phyloP scores from a whole-genome alignment of 2,797 vertebrate species.

The Simalia tracyae region DNA sequence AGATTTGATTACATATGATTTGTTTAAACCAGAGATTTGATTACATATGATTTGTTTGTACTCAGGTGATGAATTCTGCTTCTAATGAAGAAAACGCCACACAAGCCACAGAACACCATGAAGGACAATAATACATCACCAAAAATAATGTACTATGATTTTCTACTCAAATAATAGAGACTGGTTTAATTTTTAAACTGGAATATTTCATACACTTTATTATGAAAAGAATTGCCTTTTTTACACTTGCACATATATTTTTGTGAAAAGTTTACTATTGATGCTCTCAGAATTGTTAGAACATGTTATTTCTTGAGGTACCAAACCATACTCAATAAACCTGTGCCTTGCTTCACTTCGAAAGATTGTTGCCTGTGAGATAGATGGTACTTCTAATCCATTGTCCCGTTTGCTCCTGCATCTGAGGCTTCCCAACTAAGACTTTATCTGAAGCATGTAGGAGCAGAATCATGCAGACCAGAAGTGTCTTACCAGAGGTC shows the following conservation, averaged over 20 bases:
- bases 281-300: conserved; percentile 59
- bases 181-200: conserved; percentile 55
- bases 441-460: conserved; percentile 43
- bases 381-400: conserved; percentile 58
- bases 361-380: conserved; percentile 71
- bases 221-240: conserved; percentile 57
- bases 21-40: not conserved
- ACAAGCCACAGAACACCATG: conserved; percentile 58
- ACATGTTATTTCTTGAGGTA: conserved; percentile 62
- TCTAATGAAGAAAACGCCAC: conserved; percentile 73
- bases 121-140: conserved; percentile 59
- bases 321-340: conserved; percentile 65
- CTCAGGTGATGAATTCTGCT: conserved; percentile 76
- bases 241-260: conserved; percentile 69
- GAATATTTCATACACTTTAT: conserved; percentile 61
- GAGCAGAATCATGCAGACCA: not conserved
- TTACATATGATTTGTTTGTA: not conserved
- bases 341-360: conserved; percentile 75
- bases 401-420: conserved; percentile 40
- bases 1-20: not conserved
- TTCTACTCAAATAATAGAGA: conserved; percentile 60
- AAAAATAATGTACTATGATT: conserved; percentile 44
- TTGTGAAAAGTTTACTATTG: conserved; percentile 66
- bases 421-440: conserved; percentile 48
- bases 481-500: not conserved